Evolutionary conservation across 2,113 vertebrate genomes (phyloP), one percentile per base, ranked within the genome.

Genomic region (Rattus norvegicus): DNA sequence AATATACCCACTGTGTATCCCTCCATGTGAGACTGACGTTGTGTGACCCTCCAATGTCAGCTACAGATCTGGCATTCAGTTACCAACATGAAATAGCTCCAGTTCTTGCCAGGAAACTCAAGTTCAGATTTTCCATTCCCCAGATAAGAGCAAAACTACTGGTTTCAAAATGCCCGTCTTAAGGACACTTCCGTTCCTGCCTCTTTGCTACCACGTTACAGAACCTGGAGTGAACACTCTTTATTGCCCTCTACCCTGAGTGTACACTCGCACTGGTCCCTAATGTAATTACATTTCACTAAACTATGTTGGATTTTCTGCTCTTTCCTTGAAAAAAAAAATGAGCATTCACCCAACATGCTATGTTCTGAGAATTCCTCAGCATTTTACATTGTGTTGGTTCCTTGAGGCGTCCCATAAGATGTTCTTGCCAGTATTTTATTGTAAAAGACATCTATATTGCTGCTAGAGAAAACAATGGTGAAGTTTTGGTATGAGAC

Each of bases 91-190:
- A 94, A 93, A 59, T 36, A 85, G 43, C 14, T 39, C 43, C 28
- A 33, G 16, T 76, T 92, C 67, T 81, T 95, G 76, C 47, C 59
- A 91, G 39, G 72, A 72, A 95, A 92, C 81, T 75, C 49, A 79
- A 47, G n/a, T 77, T 61, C 22, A 91, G 54, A 88, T 1, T 69
- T 89, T 86, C 54, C n/a, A 69, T 8, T 61, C n/a, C 28, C 14
- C 54, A 83, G 22, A n/a, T 96, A 81, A n/a, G 79, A 26, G 39
- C 24, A 93, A 92, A 95, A 76, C n/a, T 92, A 43, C 39, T 89
- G 47, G 28, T 94, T 96, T 95, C 33, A 69, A 72, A 86, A 96
- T 20, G 36, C 77, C 52, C 86, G 11, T 75, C 56, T 81, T 43
- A 56, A 84, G 69, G 70, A 77, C 73, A 63, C 14, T 7, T 47